These are phyloP conservation scores for Hydropsyche tenuis DNA, from an alignment of 1,140 invertebrate species.

Conservation along the genomic window DNA sequence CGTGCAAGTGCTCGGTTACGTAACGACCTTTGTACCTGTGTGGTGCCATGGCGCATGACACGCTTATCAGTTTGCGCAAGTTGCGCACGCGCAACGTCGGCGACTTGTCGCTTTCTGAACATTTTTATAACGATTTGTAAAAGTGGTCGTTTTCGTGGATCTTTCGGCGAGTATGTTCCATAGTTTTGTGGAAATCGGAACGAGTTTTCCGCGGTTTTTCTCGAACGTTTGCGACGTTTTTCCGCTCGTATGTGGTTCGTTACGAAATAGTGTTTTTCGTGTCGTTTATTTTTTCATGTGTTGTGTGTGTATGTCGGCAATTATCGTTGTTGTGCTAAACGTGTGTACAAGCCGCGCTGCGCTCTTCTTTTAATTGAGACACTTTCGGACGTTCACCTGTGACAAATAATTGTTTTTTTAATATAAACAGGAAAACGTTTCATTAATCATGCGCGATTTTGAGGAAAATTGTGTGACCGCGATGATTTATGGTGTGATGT, in stretches of 20 bases:
- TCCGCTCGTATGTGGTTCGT: too few relatives aligned
- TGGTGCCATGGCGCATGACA: neutral
- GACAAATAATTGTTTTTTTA: conserved; percentile 2
- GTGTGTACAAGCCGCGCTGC: neutral
- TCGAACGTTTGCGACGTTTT: too few relatives aligned
- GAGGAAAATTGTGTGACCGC: too few relatives aligned
- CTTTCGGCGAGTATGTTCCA: too few relatives aligned
- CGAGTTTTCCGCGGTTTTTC: too few relatives aligned
- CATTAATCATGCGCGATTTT: too few relatives aligned
- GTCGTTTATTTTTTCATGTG: neutral
- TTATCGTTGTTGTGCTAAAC: conserved; percentile 15
- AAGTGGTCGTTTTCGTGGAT: too few relatives aligned
- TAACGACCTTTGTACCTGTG: conserved; percentile 15
- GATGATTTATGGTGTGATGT: too few relatives aligned
- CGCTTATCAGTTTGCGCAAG: conserved; percentile 22
- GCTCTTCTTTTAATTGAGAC: conserved; percentile 25
- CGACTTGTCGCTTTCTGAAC: conserved; percentile 11
- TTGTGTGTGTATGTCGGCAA: neutral
- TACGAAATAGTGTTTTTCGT: too few relatives aligned
- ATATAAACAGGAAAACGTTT: too few relatives aligned
- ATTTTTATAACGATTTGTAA: too few relatives aligned
- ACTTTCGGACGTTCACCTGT: conserved; percentile 24
- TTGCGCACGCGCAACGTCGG: neutral
- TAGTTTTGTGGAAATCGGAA: too few relatives aligned
- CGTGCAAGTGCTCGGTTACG: neutral